Base-by-base conservation (phyloP, 1,140 invertebrate species). In the Hyposmocoma kahamanoa region DNA sequence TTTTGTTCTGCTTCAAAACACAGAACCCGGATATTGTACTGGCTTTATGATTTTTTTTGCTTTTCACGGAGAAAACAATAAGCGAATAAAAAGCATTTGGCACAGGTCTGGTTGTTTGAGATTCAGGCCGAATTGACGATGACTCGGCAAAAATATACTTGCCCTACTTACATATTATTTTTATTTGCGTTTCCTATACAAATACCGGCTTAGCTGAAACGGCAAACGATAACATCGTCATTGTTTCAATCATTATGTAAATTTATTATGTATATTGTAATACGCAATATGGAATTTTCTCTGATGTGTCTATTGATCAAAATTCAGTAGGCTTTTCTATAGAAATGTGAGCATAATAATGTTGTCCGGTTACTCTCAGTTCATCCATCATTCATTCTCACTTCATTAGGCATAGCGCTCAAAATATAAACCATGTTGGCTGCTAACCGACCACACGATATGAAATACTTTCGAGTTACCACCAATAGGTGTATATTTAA, bases 321-420 rank as follows among this genome's bases (percentile, higher is more conserved):
- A n/a, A 39, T 18, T 36, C 15, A 20, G 41, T 47, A 44, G 46
- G 41, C 36, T 26, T 45, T 49, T 46, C 42, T 45, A 51, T 52
- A 43, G 38, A 52, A 50, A 47, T 10, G 39, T 22, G 41, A 13
- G 34, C 36, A 52, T 57, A 57, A 57, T 50, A 57, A 47, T 36
- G 51, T 17, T 47, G 45, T 50, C 44, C 43, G 50, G 17, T 22
- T 38, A 28, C 52, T 59, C 44, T 52, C 55, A 38, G 50, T 56
- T 60, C 74, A 78, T 78, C 70, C 62, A 75, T 79, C 75, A 79
- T 75, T 64, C 61, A 53, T 67, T 73, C 64, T 72, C 75, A 72
- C 62, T 72, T 79, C 75, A 76, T 72, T 79, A 70, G 51, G 60
- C 59, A 61, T 60, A 56, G 51, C 56, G 59, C 56, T 60, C 58